Evolutionary conservation across 2,888 invertebrate species (phyloP), one percentile per base, ranked within the genome.

Genomic region (Sabatieria punctata): DNA sequence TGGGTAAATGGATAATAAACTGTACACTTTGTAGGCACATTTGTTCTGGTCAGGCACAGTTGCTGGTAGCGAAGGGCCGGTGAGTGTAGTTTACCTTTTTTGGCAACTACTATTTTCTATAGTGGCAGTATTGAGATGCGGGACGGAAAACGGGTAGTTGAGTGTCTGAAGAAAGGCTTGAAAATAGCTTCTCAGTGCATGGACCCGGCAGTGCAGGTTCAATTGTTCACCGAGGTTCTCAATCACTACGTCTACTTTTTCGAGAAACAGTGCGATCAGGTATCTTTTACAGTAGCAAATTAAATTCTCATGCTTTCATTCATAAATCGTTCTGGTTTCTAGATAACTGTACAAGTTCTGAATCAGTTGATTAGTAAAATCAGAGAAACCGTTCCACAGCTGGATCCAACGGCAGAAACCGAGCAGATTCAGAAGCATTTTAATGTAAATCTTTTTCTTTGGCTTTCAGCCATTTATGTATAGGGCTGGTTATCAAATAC

Each of bases 391-490:
- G 69, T 93, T 26, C 85, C 88, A 0, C 88, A 85, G 67, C 72
- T 97, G 51, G 95, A 95, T 64, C 80, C 82, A 42, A 85, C 82
- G 19, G 89, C 91, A 60, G 95, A 95, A 67, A 85, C 88, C 26
- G 91, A 95, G 61, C 89, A 91, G 70, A 88, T 97, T 55, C 82
- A 83, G 52, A 85, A 85, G 63, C 93, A 93, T 67, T 86, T 93
- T 68, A n/a, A n/a, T n/a, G n/a, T n/a, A n/a, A n/a, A n/a, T n/a
- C n/a, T n/a, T n/a, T n/a, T n/a, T n/a, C n/a, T n/a, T n/a, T n/a
- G n/a, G n/a, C n/a, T n/a, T n/a, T n/a, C n/a, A n/a, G n/a, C n/a
- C n/a, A n/a, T n/a, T n/a, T n/a, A n/a, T n/a, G n/a, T n/a, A n/a
- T n/a, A n/a, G n/a, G n/a, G n/a, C n/a, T n/a, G n/a, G n/a, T n/a